Base-by-base conservation (phyloP, 2,113 vertebrate genomes). In the Pithys albifrons region DNA sequence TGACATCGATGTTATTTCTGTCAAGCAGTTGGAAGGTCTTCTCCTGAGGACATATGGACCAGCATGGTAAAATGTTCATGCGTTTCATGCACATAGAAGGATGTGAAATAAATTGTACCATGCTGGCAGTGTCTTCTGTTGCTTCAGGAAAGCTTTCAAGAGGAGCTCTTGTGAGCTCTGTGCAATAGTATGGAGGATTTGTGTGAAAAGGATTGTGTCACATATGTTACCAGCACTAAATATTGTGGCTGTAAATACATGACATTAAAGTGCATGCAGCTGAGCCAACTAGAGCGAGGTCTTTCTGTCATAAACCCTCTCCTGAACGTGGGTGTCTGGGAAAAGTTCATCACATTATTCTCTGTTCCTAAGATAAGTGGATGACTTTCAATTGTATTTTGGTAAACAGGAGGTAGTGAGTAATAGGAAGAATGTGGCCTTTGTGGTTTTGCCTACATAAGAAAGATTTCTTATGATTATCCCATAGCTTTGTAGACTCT, bases 331-430 rank as follows among this genome's bases (percentile, higher is more conserved):
- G 8, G 16, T 76, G 35, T 66, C 28, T 89, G 58, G 72, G 83
- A 90, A 82, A 95, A 91, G 74, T 94, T 94, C 23, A 58, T 88
- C 51, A 66, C 80, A 46, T 87, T 72, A 29, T 46, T 73, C 73
- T 61, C 35, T 37, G 22, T 72, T 92, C 45, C 48, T 49, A 55
- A 76, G 66, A 76, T 51, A 84, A 89, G 91, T 27, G 69, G 41
- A 55, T 82, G 81, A 71, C 84, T 91, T 96, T 91, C 76, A 84
- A 5, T 69, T 84, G 64, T 79, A 33, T 88, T 91, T 89, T 69
- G 45, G 81, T 95, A 95, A 96, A 95, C 84, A 96, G 87, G 89
- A 96, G 94, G 61, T 59, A 33, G 45, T 92, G 89, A 95, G 65
- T 94, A 93, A 89, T 45, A 51, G 43, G 55, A 82, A 91, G 78